Percentiles rank a stretch among this genome's conserved stretches.
Conservation (phyloP, 2,888 invertebrate genomes). For the Latrodectus hesperus region DNA sequence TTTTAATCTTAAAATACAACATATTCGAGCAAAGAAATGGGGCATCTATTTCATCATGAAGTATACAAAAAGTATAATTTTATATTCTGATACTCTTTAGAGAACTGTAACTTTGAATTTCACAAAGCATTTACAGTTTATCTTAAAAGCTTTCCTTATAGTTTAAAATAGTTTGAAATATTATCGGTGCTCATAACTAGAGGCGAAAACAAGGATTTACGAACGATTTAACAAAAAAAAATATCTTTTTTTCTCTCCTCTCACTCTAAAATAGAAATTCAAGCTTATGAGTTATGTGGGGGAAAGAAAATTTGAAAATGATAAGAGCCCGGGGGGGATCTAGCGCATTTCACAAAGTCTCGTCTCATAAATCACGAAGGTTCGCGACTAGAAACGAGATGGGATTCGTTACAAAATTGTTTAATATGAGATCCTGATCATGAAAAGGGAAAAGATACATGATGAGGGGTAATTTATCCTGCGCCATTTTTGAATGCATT, state of each 20-base stretch:
- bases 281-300: neutral
- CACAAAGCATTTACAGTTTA: no score
- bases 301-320: slow-evolving; percentile 25
- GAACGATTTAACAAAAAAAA: neutral
- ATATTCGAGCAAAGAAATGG: no score
- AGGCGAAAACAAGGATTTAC: neutral
- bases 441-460: slow-evolving; percentile 8
- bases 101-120: no score
- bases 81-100: no score
- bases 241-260: neutral
- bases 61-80: no score
- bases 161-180: no score
- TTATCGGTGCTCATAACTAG: no score
- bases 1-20: no score
- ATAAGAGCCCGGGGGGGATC: slow-evolving; percentile 23
- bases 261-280: slow-evolving; percentile 1
- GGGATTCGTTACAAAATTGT: slow-evolving; percentile 45
- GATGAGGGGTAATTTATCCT: slow-evolving; percentile 2
- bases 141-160: no score
- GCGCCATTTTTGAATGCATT: neutral
- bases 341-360: slow-evolving; percentile 20
- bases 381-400: slow-evolving; percentile 49
- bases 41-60: no score
- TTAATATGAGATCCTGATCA: slow-evolving; percentile 32
- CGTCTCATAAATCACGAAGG: slow-evolving; percentile 47